Base-by-base conservation (phyloP, 2,888 invertebrate genomes). In the Phytoseiulus persimilis region DNA sequence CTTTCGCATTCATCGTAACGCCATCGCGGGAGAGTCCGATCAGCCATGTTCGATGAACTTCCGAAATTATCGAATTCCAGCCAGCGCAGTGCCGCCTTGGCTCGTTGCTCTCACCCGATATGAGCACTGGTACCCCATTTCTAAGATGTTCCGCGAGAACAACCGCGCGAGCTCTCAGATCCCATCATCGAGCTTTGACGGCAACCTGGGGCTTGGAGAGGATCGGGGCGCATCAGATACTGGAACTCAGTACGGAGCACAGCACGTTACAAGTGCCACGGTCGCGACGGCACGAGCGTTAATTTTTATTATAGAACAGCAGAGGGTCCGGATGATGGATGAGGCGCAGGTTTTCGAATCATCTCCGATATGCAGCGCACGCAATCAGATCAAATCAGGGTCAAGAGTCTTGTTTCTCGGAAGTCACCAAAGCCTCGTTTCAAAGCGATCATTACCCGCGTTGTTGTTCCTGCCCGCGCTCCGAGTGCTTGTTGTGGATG, bases 331-430 rank as follows among this genome's bases (percentile, higher is more conserved):
- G 18, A 28, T 23, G 18, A 65, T 65, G 14, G 28, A 65, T 65
- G 65, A 28, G 65, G 14, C 14, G 65, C 18, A 6, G 65, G 65
- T 65, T 14, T 28, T 65, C 18, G 65, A 65, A 65, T 65, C 18
- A 23, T 65, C 65, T 65, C 65, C 65, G 65, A 65, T 65, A 65
- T 65, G 65, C 65, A 6, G 65, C 65, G 65, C 65, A 65, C 65
- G 65, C 65, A 65, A 65, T 65, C 65, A 65, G 65, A 65, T 65
- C 65, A 65, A 65, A 65, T 65, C 65, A 65, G 65, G 65, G 65
- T 65, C 65, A 65, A 65, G 65, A 65, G 14, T 6, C 65, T 65
- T 65, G 65, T 65, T 28, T 1, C 2, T 65, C 9, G 65, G 5
- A 46, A 46, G 46, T 14, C 14, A 46, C 65, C 5, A 9, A 39